Evolutionary conservation across 2,888 invertebrate species (phyloP).

Genomic region (Subacronicta megacephala): DNA sequence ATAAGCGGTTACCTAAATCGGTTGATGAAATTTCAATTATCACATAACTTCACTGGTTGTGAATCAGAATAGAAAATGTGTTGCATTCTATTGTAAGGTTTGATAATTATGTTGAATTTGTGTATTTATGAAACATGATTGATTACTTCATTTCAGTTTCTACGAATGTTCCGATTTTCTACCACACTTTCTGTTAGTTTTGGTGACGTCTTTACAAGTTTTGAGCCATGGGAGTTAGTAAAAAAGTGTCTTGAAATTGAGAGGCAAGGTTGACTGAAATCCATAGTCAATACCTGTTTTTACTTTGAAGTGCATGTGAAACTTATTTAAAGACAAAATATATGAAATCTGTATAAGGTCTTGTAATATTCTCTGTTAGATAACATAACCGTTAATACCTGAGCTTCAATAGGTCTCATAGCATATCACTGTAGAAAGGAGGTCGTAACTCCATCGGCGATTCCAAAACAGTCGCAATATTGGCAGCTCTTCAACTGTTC

Average conservation of each 20-base stretch:
- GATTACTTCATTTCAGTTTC: conserved; percentile 12
- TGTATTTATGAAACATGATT: conserved; percentile 8
- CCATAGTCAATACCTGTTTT: no score
- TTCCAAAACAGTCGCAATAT: conserved; percentile 45
- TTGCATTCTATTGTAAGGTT: conserved; percentile 28
- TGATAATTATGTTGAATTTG: conserved; percentile 30
- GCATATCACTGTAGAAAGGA: conserved; percentile 37
- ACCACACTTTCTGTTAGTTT: no score
- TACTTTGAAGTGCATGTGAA: no score
- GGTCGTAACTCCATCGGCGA: conserved; percentile 37
- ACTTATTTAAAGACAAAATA: no score
- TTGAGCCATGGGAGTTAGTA: no score
- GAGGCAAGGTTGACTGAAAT: no score
- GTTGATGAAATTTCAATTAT: conserved; percentile 45
- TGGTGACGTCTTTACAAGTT: no score
- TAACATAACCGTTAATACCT: conserved; percentile 34
- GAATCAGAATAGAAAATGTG: conserved; percentile 51
- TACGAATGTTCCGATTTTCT: not conserved
- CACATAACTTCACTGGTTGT: conserved; percentile 42
- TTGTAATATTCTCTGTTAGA: no score
- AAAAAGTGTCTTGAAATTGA: no score
- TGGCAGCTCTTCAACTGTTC: conserved; percentile 52
- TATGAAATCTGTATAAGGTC: no score
- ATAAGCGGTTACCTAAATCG: conserved; percentile 45
- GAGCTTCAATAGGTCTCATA: conserved; percentile 24